Evolutionary conservation across 1,140 invertebrate species (phyloP).

Genomic region (Triops longicaudatus): DNA sequence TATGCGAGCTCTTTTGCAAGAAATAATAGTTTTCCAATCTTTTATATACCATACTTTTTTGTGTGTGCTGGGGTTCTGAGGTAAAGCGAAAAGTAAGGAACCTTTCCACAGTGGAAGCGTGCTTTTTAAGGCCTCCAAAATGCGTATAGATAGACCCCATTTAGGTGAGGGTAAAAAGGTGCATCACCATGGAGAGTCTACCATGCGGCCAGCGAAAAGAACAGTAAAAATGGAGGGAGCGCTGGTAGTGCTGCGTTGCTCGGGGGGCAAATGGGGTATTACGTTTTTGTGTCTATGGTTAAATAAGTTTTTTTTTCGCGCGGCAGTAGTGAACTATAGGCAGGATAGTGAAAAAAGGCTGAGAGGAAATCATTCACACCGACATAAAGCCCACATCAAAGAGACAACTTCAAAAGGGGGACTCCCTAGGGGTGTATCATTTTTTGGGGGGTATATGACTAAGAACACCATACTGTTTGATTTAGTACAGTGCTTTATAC

Average conservation of each 20-base stretch:
- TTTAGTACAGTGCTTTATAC: slow-evolving; percentile 6
- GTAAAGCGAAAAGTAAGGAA: not conserved
- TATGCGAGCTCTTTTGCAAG: too few species aligned
- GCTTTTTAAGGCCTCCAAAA: not conserved
- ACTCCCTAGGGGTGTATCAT: not conserved
- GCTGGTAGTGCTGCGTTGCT: not conserved
- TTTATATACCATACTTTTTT: not conserved
- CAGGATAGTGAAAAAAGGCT: not conserved
- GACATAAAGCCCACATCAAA: not conserved
- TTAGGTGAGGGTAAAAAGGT: slow-evolving; percentile 7
- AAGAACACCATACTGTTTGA: not conserved
- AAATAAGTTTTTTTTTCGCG: too few species aligned
- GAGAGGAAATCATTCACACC: slow-evolving; percentile 2
- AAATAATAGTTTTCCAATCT: too few species aligned
- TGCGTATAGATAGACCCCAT: not conserved
- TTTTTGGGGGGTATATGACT: not conserved
- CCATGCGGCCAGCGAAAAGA: not conserved
- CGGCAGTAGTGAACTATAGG: too few species aligned
- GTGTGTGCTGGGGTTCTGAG: not conserved
- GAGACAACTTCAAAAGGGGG: not conserved
- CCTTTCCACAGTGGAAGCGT: not conserved
- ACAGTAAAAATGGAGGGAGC: not conserved
- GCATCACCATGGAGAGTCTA: not conserved
- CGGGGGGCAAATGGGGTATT: not conserved
- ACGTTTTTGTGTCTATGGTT: not conserved